Evolutionary conservation across 2,888 invertebrate species (phyloP).

Genomic region (Cryptosula pallasiana): DNA sequence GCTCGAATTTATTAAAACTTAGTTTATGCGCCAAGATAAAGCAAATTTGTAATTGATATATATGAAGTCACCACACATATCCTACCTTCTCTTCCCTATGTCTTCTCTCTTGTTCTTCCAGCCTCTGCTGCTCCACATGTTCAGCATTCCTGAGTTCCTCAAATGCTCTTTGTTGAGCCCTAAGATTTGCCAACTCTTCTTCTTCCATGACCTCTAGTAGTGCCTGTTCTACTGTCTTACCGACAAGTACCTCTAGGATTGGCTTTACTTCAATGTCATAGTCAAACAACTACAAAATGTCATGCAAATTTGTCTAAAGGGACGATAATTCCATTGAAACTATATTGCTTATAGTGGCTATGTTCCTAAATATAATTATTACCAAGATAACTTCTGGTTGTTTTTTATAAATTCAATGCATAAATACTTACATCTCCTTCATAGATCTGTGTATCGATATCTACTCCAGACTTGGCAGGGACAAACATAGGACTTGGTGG

Average conservation of each 20-base stretch:
- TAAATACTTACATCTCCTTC: constrained; percentile 69
- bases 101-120: constrained; percentile 70
- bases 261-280: constrained; percentile 87
- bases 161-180: constrained; percentile 72
- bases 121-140: constrained; percentile 71
- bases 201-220: constrained; percentile 85
- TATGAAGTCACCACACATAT: too few relatives aligned
- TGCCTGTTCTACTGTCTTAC: constrained; percentile 82
- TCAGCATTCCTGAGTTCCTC: constrained; percentile 72
- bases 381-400: too few relatives aligned
- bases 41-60: too few relatives aligned
- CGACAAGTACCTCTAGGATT: constrained; percentile 79
- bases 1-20: too few relatives aligned
- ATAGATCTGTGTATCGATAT: constrained; percentile 77
- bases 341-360: too few relatives aligned
- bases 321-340: background rate
- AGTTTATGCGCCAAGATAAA: too few relatives aligned
- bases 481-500: constrained; percentile 71
- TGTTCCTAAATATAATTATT: too few relatives aligned
- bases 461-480: constrained; percentile 75
- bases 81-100: constrained; percentile 51
- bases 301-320: too few relatives aligned
- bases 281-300: constrained; percentile 69
- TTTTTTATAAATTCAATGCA: background rate
- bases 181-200: constrained; percentile 77